Evolutionary conservation across 2,797 vertebrate species (phyloP).

Genomic region (Channallabes apus): DNA sequence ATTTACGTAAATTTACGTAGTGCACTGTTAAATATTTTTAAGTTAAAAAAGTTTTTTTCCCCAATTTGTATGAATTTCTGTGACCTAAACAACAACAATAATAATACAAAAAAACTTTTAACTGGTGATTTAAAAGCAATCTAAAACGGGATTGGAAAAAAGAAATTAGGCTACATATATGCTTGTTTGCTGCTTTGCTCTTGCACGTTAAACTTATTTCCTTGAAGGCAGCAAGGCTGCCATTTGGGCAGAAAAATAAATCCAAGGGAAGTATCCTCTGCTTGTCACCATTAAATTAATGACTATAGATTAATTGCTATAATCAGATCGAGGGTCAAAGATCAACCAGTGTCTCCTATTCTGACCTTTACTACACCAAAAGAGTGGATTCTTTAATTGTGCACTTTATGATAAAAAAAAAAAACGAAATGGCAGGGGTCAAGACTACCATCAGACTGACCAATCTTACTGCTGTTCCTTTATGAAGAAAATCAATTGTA

Average conservation of each 20-base stretch:
- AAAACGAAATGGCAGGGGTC: constrained; percentile 51
- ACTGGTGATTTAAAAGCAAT: not conserved
- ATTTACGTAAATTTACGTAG: too few species aligned
- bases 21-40: too few species aligned
- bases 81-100: not conserved
- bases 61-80: not conserved
- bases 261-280: not conserved
- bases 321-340: constrained; percentile 50
- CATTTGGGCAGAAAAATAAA: not conserved
- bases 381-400: constrained; percentile 54
- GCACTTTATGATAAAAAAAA: constrained; percentile 46
- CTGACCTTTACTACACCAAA: constrained; percentile 52
- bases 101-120: not conserved
- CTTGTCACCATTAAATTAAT: not conserved
- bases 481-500: constrained; percentile 1
- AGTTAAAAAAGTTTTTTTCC: not conserved
- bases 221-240: not conserved
- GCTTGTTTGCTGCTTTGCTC: too few species aligned
- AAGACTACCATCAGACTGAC: constrained; percentile 35
- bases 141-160: not conserved
- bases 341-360: constrained; percentile 48
- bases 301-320: not conserved
- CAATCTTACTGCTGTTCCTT: not conserved
- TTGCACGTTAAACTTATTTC: not conserved
- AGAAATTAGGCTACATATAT: not conserved